Base-by-base conservation (phyloP, 1,140 invertebrate species). In the Hylyphantes graminicola region DNA sequence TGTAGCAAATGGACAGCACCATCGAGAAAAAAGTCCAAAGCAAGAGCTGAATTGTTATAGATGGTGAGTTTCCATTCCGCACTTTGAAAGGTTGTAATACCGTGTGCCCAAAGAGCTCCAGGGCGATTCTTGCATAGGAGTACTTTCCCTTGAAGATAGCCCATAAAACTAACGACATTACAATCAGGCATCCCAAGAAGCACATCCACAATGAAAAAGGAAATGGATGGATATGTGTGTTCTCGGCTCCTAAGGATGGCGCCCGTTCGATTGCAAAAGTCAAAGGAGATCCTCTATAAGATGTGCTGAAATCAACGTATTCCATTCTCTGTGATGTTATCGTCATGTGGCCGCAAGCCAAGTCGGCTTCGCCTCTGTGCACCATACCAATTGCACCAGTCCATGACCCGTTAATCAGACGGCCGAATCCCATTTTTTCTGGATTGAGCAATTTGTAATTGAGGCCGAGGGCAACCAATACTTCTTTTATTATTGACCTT, bases 321-420 rank as follows among this genome's bases (percentile, higher is more conserved):
- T 6, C 19, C 0, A 51, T 21, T 53, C 68, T 73, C 0, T 51
- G 13, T 53, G 72, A 55, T 15, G 68, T 73, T 15, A 81, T 81
- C 0, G 67, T 48, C 10, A 81, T 59, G 13, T 61, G 63, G 0
- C 79, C 68, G 3, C 72, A 19, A 53, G 67, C 79, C 7, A 81
- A 4, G 48, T 81, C 79, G 8, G 79, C 79, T 54, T 81, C 59
- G 19, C 19, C 51, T 64, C 68, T 15, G 13, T 61, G 35, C 11
- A 81, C 59, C 79, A 81, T 81, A 7, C 68, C 79, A 53, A 81
- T 61, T 9, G 50, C 19, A 9, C 79, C 79, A 54, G 67, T 73
- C 79, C 79, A 81, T 0, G 54, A n/a, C 12, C 59, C 19, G 54
- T 81, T 55, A 35, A 35, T 35, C 5, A 35, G 35, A 1, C 35